Base-by-base conservation (phyloP, 2,797 vertebrate species). In the Diplodus sargus region DNA sequence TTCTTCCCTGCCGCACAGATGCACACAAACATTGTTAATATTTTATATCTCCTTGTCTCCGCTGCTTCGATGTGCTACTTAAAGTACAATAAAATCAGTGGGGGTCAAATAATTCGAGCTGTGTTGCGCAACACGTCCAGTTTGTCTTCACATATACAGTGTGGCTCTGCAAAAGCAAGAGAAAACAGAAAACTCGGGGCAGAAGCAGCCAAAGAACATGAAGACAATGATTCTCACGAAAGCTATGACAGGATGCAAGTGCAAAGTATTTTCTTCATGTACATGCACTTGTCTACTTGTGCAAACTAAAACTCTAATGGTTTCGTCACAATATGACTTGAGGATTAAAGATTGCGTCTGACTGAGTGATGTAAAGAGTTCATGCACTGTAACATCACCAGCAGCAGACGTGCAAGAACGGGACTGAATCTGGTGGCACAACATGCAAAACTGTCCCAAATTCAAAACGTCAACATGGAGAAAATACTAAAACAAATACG, bases 31-130 rank as follows among this genome's bases (percentile, higher is more conserved):
- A 51, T 14, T 63, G 17, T 60, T 54, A 60, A 56, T 58, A 67
- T 63, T 70, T 56, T 11, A 79, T 42, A 61, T 18, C 16, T 45
- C 57, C 18, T 15, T 9, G n/a, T 58, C 28, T n/a, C 39, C 2
- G 5, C 53, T 60, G 42, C 57, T 82, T 76, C 75, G 23, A 70
- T 66, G 25, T 34, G 42, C 53, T 68, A 58, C 57, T 78, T 25
- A 80, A 9, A 49, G 22, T 52, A 52, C 22, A 22, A 39, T 25
- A 10, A 45, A 74, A 69, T 22, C 42, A 66, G 23, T 14, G 13
- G 30, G 74, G 61, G 34, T 71, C 42, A 28, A 64, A 25, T 57
- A 60, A 79, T 73, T 73, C 59, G 48, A 69, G 25, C 39, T 34
- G 18, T 39, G 28, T 42, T 63, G 47, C 22, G 12, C 14, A 54